Base-by-base conservation (phyloP, 2,113 vertebrate species). In the Tupaia tana region DNA sequence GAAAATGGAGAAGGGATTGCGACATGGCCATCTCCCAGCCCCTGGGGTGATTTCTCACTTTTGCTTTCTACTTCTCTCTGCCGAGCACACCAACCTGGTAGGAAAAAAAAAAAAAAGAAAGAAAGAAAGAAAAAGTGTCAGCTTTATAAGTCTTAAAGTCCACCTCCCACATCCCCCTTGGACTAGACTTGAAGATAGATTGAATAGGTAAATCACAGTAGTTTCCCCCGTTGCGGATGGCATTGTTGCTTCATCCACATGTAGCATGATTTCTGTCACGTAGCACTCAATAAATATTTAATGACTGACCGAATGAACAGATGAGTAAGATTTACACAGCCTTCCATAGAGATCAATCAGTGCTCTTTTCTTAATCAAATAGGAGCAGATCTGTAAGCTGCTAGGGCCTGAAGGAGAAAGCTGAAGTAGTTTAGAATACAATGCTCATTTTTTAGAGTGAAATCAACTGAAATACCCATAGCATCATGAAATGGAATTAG, bases 401-500 rank as follows among this genome's bases (percentile, higher is more conserved):
- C 9, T 3, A 58, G 5, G 64, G 0, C 14, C 16, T 11, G 67
- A 90, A 78, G 7, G 20, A 56, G 64, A 82, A 86, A 54, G 61
- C 59, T 18, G 19, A 70, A 64, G 29, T 63, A 2, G 13, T 31
- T 80, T 78, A 78, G 67, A 84, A 77, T 31, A 54, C 20, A 63
- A 20, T 0, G 0, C 19, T 8, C 22, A 66, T 75, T 81, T 77
- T 34, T 89, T 96, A 97, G 88, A 54, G 1, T 73, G 24, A 16
- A 74, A 79, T 95, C 63, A 94, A n/a, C 19, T 81, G 75, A 90
- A 83, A 66, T 64, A 20, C 67, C 79, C 6, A 27, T 19, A 69
- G 63, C 93, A 27, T 91, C 63, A 58, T 73, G 64, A 93, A 79
- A 77, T 20, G 34, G 10, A 96, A 91, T 86, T 59, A 52, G 22